These are phyloP conservation scores for Xestia xanthographa DNA, from an alignment of 2,888 invertebrate species.

Conservation along the genomic window DNA sequence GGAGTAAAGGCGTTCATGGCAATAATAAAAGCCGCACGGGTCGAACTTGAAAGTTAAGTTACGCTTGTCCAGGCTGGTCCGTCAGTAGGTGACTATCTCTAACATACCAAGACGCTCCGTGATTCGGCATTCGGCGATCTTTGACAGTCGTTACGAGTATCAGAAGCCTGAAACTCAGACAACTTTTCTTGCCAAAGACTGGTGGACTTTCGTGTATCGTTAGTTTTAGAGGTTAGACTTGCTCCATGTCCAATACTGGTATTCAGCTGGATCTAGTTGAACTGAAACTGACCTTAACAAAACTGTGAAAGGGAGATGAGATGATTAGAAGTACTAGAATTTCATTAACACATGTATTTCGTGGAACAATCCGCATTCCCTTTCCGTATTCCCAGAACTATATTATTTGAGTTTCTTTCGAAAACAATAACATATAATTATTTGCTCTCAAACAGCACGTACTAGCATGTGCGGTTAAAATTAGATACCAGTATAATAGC, in stretches of 20 bases:
- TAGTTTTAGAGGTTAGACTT: not conserved
- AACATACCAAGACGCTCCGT: not conserved
- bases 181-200: not conserved
- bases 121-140: not conserved
- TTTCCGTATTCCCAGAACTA: not conserved
- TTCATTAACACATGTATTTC: not conserved
- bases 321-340: not conserved
- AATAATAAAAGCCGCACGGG: not conserved
- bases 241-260: not conserved
- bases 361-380: not conserved
- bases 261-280: not conserved
- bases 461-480: slow-evolving; percentile 3
- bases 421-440: slow-evolving; percentile 4
- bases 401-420: not conserved
- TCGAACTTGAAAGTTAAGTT: not conserved
- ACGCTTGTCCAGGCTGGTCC: not conserved
- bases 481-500: slow-evolving; percentile 3
- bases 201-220: not conserved
- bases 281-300: not conserved
- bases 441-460: slow-evolving; percentile 1
- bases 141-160: not conserved
- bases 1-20: too few relatives aligned
- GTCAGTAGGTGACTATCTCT: not conserved
- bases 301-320: not conserved
- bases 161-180: not conserved